Base-by-base conservation (phyloP, 2,888 invertebrate genomes). In the Scotopteryx bipunctaria region DNA sequence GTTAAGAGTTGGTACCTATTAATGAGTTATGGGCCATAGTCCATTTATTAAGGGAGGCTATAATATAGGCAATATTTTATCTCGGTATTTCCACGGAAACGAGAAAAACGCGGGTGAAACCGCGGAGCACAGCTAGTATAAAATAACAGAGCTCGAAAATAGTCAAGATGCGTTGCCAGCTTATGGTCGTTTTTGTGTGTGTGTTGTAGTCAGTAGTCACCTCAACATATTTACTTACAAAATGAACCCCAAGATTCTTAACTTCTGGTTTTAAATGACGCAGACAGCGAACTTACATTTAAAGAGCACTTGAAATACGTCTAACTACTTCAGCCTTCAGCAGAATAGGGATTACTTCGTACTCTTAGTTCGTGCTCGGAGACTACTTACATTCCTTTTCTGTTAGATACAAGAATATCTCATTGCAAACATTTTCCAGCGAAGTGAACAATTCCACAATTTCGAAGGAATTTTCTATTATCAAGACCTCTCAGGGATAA, bases 381-480 rank as follows among this genome's bases (percentile, higher is more conserved):
- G 36, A 44, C 33, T 27, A 16, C 5, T 38, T 43, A 47, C 32
- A 41, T 43, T 48, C 25, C 25, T 19, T 13, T 11, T 25, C 43
- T 49, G 40, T 55, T 46, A n/a, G n/a, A n/a, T 41, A 45, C 31
- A 29, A 47, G 55, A 62, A 63, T 61, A 64, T 56, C 58, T 62
- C 49, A 63, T 57, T 61, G 53, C 57, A 58, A 64, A 63, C 29
- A 55, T 53, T 60, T 57, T 47, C 13, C 15, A 37, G 33, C 25
- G 13, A 41, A 32, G 17, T 23, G n/a, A n/a, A n/a, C n/a, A n/a
- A n/a, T 27, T 48, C 29, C 29, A 42, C 48, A 57, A 44, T 57
- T 37, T 43, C 42, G 31, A 55, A 51, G 42, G 21, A 44, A 52
- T 48, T 46, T 19, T 37, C 9, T 42, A 15, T 38, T 40, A 13